Conservation (phyloP, 2,797 vertebrate genomes). For the Cyprinodon diabolis region DNA sequence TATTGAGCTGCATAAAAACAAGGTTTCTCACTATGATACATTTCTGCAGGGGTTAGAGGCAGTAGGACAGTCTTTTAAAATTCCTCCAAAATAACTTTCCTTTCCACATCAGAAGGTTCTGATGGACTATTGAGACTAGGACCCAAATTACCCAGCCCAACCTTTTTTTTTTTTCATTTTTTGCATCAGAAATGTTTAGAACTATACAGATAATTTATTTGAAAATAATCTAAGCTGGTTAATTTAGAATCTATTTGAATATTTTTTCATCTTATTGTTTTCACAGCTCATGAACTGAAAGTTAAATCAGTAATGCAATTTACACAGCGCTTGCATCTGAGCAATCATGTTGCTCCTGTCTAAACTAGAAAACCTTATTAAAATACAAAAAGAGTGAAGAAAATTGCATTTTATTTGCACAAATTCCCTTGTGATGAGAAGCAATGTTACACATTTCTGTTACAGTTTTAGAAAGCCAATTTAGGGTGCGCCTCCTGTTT, state of each 20-base stretch:
- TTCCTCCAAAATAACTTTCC: not conserved
- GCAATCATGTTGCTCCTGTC: not conserved
- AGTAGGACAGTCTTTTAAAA: not conserved
- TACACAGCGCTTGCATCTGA: not conserved
- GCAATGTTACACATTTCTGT: conserved; percentile 63
- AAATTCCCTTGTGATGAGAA: conserved; percentile 53
- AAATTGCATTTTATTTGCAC: conserved; percentile 13
- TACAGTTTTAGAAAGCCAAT: conserved; percentile 26
- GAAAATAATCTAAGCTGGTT: not conserved
- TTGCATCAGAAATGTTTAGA: too few relatives aligned
- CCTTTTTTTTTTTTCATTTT: too few relatives aligned
- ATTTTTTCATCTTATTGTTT: not conserved
- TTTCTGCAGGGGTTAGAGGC: not conserved
- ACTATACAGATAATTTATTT: not conserved
- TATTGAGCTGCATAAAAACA: too few relatives aligned
- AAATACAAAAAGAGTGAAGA: not conserved
- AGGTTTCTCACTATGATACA: too few relatives aligned
- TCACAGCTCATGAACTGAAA: not conserved
- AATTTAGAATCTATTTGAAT: not conserved
- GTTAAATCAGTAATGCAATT: not conserved
- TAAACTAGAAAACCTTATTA: not conserved
- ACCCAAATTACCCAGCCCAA: not conserved
- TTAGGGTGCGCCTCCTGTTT: not conserved
- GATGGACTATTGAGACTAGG: not conserved
- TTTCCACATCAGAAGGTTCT: not conserved